Percentiles rank a stretch among this genome's conserved stretches.
Evolutionary conservation across 2,113 vertebrate genomes (phyloP).

Genomic region (Eublepharis macularius): DNA sequence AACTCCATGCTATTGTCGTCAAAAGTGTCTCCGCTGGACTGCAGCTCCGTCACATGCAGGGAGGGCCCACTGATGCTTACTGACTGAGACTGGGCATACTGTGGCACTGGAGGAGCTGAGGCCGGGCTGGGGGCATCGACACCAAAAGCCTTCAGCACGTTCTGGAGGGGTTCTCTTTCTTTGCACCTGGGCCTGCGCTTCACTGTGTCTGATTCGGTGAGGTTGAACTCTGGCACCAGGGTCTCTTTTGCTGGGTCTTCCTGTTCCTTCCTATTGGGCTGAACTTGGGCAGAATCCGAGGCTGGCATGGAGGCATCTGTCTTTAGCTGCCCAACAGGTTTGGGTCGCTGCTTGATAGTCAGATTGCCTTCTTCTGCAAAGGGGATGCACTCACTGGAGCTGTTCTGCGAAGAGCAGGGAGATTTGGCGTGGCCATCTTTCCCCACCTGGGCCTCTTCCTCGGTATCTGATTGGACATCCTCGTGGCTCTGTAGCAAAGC

Average conservation of each 20-base stretch:
- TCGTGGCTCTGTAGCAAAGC: conserved; percentile 32
- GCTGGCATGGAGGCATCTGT: accelerated
- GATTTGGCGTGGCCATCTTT: conserved; percentile 49
- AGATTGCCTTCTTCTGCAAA: conserved; percentile 95
- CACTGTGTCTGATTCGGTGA: conserved; percentile 93
- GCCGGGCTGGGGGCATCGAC: conserved; percentile 17
- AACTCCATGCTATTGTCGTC: conserved; percentile 54
- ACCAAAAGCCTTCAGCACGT: conserved; percentile 66
- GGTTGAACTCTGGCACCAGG: conserved; percentile 85
- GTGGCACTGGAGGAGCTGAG: background rate
- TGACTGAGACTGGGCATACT: conserved; percentile 53
- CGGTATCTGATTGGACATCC: conserved; percentile 70
- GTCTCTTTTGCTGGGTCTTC: conserved; percentile 35
- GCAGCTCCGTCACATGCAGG: accelerated
- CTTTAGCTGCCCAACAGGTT: conserved; percentile 66
- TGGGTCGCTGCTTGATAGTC: conserved; percentile 93
- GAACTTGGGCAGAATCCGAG: accelerated
- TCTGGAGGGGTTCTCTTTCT: conserved; percentile 81
- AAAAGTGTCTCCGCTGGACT: background rate
- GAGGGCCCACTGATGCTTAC: conserved; percentile 29
- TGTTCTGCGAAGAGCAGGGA: conserved; percentile 73
- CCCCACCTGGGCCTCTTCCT: conserved; percentile 55
- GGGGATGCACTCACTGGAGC: conserved; percentile 85
- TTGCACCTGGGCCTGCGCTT: conserved; percentile 87
- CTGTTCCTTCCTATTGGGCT: conserved; percentile 29